A percentile compares a stretch with the other conserved stretches of the same genome.
phyloP scores from a whole-genome alignment of 2,888 invertebrate genomes.

The Yponomeuta plumbellus region DNA sequence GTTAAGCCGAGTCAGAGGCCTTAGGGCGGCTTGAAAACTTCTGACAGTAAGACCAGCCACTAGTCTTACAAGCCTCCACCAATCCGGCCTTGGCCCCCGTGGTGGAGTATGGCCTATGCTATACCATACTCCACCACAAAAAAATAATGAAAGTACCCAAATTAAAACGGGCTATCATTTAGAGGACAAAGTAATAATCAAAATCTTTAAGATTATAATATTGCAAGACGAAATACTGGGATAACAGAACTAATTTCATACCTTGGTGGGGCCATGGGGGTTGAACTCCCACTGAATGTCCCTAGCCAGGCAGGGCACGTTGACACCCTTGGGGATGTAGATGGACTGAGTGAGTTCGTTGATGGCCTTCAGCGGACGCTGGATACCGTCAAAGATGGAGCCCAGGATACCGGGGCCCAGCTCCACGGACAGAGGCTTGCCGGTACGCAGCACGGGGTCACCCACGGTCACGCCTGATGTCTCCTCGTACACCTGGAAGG shows the following conservation, averaged over 20 bases:
- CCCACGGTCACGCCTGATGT: conserved; percentile 99
- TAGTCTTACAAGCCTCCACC: no score
- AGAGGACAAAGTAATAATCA: no score
- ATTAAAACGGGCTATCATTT: no score
- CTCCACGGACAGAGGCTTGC: conserved; percentile 99
- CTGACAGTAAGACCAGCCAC: no score
- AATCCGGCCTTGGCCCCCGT: no score
- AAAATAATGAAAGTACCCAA: no score
- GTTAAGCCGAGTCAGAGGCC: no score
- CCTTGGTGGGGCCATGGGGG: conserved; percentile 65
- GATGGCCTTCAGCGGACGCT: conserved; percentile 98
- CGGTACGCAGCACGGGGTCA: conserved; percentile 98
- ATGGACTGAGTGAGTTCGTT: conserved; percentile 95
- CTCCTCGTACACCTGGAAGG: conserved; percentile 88
- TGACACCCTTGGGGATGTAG: conserved; percentile 99
- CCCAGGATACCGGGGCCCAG: conserved; percentile 99
- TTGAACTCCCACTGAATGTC: conserved; percentile 93
- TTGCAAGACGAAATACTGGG: no score
- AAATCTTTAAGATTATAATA: no score
- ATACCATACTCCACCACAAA: no score
- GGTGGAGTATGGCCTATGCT: no score
- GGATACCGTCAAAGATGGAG: conserved; percentile 99
- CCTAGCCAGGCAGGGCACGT: conserved; percentile 92
- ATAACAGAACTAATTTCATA: background rate
- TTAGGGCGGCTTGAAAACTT: no score